Percentiles rank a stretch among this genome's conserved stretches.
Conservation (phyloP, 2,113 vertebrate genomes). For the Romanogobio albipinnatus region DNA sequence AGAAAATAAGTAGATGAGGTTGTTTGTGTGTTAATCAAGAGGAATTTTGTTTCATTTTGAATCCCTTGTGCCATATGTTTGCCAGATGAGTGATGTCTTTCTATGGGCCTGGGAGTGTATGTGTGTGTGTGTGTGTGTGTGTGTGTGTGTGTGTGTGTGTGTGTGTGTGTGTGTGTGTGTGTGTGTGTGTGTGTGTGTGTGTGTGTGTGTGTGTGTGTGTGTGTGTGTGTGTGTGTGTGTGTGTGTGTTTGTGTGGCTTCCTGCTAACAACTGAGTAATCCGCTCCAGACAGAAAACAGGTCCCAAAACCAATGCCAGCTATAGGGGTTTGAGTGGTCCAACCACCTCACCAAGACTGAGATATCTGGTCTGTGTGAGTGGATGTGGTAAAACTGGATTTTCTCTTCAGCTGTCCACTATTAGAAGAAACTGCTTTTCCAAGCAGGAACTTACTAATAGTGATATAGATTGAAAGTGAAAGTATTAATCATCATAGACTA, state of each 20-base stretch:
- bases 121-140: too few species aligned
- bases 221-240: too few species aligned
- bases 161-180: conserved; percentile 22
- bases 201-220: too few species aligned
- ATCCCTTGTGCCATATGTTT: conserved; percentile 36
- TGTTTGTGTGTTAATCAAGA: neutral
- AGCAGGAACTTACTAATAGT: neutral
- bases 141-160: conserved; percentile 24
- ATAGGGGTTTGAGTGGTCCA: neutral
- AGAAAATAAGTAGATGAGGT: neutral
- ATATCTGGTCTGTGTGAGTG: conserved; percentile 37
- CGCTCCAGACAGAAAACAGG: neutral
- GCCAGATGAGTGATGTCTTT: conserved; percentile 39
- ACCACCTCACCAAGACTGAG: neutral
- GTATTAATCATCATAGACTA: neutral
- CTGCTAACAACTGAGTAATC: conserved; percentile 2
- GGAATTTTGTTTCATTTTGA: conserved; percentile 16
- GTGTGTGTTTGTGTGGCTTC: conserved; percentile 21
- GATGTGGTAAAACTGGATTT: conserved; percentile 24
- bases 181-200: conserved; percentile 22
- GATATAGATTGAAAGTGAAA: neutral
- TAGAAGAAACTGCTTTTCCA: neutral
- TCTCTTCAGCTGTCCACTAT: neutral
- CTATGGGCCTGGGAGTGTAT: neutral
- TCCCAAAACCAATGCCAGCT: neutral